These are phyloP conservation scores for Rhodinocichla rosea DNA, from an alignment of 2,113 vertebrate genomes.

Conservation along the genomic window DNA sequence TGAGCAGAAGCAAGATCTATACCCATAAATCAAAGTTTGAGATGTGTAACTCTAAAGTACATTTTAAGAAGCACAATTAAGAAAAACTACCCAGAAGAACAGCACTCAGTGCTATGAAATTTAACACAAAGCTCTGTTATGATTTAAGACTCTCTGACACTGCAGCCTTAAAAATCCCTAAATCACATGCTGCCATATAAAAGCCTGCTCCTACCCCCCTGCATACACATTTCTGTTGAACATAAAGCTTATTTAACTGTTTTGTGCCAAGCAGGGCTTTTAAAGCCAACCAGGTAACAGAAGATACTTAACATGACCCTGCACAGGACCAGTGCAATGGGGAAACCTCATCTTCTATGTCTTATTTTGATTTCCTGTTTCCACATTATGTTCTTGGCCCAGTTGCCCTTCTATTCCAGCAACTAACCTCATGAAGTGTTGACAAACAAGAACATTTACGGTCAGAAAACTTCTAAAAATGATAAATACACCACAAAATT, in stretches of 20 bases:
- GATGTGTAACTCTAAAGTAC: background rate
- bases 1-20: background rate
- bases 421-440: background rate
- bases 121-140: constrained; percentile 38
- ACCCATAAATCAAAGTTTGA: background rate
- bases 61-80: constrained; percentile 62
- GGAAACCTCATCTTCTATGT: background rate
- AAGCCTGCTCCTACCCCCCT: background rate
- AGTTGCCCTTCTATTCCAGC: background rate
- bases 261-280: background rate
- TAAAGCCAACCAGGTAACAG: background rate
- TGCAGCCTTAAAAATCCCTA: constrained; percentile 31
- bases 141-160: constrained; percentile 55
- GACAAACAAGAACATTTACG: background rate
- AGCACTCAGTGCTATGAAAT: constrained; percentile 1
- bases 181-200: constrained; percentile 22
- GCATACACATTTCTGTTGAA: background rate
- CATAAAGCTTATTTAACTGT: constrained; percentile 5
- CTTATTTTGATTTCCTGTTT: background rate
- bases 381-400: background rate
- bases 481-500: background rate
- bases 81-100: constrained; percentile 30
- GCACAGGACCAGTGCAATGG: background rate
- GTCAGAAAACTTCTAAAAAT: background rate
- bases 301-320: background rate